These are phyloP conservation scores for Crenichthys baileyi DNA, from an alignment of 2,797 vertebrate species.

Conservation along the genomic window DNA sequence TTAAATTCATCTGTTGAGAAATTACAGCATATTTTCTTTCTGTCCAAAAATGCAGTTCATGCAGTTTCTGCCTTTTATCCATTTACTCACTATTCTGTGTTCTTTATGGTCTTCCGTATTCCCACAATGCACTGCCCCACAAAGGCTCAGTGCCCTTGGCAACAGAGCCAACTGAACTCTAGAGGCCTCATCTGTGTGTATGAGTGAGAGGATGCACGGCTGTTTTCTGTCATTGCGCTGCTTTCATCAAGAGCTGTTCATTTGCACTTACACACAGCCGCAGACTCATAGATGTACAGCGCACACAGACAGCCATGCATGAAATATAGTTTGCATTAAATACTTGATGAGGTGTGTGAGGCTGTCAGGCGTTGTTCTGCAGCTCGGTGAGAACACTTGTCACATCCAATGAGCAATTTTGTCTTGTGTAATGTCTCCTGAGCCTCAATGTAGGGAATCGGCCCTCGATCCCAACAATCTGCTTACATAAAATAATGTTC, in stretches of 20 bases:
- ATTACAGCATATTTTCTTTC: constrained; percentile 1
- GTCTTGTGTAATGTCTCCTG: constrained; percentile 66
- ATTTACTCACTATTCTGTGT: constrained; percentile 23
- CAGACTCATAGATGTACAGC: constrained; percentile 27
- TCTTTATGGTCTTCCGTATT: constrained; percentile 14
- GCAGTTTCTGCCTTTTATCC: constrained; percentile 22
- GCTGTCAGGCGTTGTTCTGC: constrained; percentile 64
- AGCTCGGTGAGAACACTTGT: constrained; percentile 62
- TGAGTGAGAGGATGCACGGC: constrained; percentile 25
- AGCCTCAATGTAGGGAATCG: constrained; percentile 38
- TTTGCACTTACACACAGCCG: constrained; percentile 33
- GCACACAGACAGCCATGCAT: constrained; percentile 68
- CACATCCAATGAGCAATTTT: constrained; percentile 68
- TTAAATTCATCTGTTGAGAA: neutral
- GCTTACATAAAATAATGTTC: constrained; percentile 24
- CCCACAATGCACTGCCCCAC: constrained; percentile 50
- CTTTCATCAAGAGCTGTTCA: constrained; percentile 50
- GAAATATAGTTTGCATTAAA: constrained; percentile 74
- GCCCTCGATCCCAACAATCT: constrained; percentile 42
- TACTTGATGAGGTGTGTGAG: constrained; percentile 74
- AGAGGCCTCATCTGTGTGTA: constrained; percentile 55
- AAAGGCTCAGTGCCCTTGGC: constrained; percentile 56
- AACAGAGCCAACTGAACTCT: constrained; percentile 64
- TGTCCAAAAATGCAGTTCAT: constrained; percentile 19
- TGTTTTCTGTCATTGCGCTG: constrained; percentile 26